phyloP scores from a whole-genome alignment of 2,113 vertebrate species.

The Nettapus auritus region DNA sequence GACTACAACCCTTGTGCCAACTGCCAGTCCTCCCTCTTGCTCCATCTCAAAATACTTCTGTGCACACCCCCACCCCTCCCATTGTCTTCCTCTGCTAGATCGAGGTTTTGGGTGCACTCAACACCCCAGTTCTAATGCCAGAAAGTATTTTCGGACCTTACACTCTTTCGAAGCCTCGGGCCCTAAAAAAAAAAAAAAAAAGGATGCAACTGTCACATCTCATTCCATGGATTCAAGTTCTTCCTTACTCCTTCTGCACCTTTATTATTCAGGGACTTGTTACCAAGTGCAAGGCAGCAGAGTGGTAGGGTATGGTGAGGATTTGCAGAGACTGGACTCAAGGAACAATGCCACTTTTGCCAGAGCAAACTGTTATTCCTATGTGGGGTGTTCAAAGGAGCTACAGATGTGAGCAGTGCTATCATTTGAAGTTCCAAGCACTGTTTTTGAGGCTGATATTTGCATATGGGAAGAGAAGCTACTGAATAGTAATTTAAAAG shows the following conservation, averaged over 20 bases:
- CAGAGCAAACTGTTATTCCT: background rate
- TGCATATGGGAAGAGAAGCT: background rate
- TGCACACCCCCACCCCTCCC: background rate
- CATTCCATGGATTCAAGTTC: background rate
- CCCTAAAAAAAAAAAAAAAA: background rate
- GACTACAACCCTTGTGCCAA: fast-evolving
- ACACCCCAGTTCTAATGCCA: background rate
- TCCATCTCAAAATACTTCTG: background rate
- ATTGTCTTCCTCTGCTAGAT: background rate
- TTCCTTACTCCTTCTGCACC: background rate
- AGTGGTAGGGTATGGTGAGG: background rate
- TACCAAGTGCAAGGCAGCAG: background rate
- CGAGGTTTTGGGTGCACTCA: background rate
- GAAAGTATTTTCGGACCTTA: background rate
- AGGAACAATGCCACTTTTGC: fast-evolving
- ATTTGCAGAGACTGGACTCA: background rate
- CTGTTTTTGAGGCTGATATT: background rate
- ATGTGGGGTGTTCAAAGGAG: background rate
- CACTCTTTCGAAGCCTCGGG: background rate
- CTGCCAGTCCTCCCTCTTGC: background rate
- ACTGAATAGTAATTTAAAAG: background rate
- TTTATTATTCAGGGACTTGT: background rate
- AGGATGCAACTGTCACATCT: background rate
- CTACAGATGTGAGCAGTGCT: background rate
- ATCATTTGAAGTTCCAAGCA: background rate